Percentiles rank a stretch among this genome's conserved stretches.
These are phyloP conservation scores for Crossaster papposus DNA, from an alignment of 53 echinoderm and acorn worm species.

Conservation along the genomic window DNA sequence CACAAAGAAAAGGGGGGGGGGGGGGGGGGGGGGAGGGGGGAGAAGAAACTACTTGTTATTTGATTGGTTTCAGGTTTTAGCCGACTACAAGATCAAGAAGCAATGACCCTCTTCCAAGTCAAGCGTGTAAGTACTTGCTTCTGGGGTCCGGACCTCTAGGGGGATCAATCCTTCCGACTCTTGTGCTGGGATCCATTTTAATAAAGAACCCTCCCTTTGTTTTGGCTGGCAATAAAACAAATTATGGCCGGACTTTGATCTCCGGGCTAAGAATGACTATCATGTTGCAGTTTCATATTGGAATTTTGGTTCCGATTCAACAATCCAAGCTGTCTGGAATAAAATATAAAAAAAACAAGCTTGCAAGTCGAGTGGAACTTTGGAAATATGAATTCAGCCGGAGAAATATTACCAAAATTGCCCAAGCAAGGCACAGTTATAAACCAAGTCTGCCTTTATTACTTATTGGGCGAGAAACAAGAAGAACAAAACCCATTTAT, in stretches of 20 bases:
- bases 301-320: conserved; percentile 1
- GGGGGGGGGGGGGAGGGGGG: too few relatives aligned
- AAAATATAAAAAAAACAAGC: neutral
- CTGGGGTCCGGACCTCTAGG: conserved; percentile 29
- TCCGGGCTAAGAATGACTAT: conserved; percentile 20
- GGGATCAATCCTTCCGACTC: neutral
- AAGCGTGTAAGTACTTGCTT: conserved; percentile 60
- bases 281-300: conserved; percentile 53
- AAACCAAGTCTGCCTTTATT: neutral
- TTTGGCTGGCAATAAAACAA: conserved; percentile 55
- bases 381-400: neutral
- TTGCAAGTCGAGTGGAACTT: neutral
- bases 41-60: conserved; percentile 48
- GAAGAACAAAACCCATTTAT: too few relatives aligned
- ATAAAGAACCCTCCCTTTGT: conserved; percentile 52
- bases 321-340: neutral
- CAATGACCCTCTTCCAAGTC: conserved; percentile 34
- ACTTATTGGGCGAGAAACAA: neutral
- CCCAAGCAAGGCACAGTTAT: neutral
- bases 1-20: conserved; percentile 15
- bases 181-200: conserved; percentile 42
- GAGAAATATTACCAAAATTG: neutral
- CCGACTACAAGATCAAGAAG: conserved; percentile 27
- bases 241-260: conserved; percentile 54
- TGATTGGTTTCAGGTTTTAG: conserved; percentile 60